Evolutionary conservation across 2,113 vertebrate genomes (phyloP).

Genomic region (Muntiacus reevesi): DNA sequence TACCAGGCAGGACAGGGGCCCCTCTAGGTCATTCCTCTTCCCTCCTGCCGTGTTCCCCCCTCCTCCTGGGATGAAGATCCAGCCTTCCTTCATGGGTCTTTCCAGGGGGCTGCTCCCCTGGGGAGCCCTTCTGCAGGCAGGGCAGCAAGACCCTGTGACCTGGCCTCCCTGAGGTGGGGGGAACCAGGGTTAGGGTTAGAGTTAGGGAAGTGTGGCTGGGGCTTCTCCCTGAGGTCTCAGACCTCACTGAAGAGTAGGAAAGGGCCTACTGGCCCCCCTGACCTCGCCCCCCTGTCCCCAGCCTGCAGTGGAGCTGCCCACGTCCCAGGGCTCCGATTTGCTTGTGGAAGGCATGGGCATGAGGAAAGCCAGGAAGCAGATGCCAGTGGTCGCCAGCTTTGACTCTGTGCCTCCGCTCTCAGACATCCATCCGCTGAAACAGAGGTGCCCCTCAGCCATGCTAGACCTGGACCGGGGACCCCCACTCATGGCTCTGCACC

Average conservation of each 20-base stretch:
- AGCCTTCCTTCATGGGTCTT: not conserved
- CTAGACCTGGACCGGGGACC: accelerated
- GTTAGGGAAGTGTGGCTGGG: not conserved
- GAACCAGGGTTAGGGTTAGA: not conserved
- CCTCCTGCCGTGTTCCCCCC: not conserved
- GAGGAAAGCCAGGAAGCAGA: conserved; percentile 21
- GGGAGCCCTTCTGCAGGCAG: too few species aligned
- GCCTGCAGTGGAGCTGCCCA: conserved; percentile 45
- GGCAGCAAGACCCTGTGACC: not conserved
- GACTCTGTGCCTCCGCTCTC: not conserved
- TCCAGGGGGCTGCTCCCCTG: too few species aligned
- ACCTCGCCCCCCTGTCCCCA: not conserved
- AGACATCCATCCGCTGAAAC: accelerated
- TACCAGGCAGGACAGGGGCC: not conserved
- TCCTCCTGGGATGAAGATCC: not conserved
- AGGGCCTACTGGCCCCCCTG: not conserved
- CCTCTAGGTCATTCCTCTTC: not conserved
- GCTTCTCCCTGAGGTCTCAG: not conserved
- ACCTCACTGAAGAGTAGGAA: accelerated
- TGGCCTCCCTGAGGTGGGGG: not conserved
- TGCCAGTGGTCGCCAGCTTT: not conserved
- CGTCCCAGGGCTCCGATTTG: conserved; percentile 48
- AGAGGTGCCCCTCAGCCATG: not conserved
- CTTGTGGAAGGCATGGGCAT: conserved; percentile 63
- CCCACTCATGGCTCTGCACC: accelerated